Conservation (phyloP, 2,113 vertebrate species). For the Notothenia coriiceps region DNA sequence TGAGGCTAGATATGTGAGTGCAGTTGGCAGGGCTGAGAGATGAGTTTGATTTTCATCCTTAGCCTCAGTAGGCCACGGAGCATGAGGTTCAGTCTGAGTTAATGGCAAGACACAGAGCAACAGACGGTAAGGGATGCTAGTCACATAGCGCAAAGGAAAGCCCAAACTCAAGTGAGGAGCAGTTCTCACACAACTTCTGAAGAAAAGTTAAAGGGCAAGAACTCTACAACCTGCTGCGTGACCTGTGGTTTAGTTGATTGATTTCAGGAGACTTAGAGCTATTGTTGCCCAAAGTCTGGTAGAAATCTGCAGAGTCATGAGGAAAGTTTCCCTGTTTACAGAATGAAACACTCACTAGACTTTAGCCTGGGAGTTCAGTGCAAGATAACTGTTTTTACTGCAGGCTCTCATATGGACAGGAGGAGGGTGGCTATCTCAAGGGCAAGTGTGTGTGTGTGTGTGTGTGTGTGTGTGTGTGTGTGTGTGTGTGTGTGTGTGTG, state of each 20-base stretch:
- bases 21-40: slow-evolving; percentile 53
- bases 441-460: slow-evolving; percentile 19
- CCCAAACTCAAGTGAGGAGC: slow-evolving; percentile 25
- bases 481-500: neutral
- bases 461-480: neutral
- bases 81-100: slow-evolving; percentile 45
- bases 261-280: slow-evolving; percentile 42
- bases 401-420: slow-evolving; percentile 24
- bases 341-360: slow-evolving; percentile 36
- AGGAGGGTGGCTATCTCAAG: slow-evolving; percentile 31
- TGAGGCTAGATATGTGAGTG: slow-evolving; percentile 44
- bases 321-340: slow-evolving; percentile 52
- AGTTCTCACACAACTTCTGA: slow-evolving; percentile 33
- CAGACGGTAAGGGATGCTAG: slow-evolving; percentile 51
- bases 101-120: slow-evolving; percentile 42
- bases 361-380: slow-evolving; percentile 24
- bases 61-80: slow-evolving; percentile 39
- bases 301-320: slow-evolving; percentile 53
- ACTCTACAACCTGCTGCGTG: slow-evolving; percentile 34
- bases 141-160: slow-evolving; percentile 42
- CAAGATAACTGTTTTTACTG: slow-evolving; percentile 40
- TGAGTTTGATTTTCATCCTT: slow-evolving; percentile 56
- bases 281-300: slow-evolving; percentile 31
- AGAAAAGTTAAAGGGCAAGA: slow-evolving; percentile 30
- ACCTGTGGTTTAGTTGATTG: slow-evolving; percentile 37